Evolutionary conservation across 2,797 vertebrate genomes (phyloP).

Genomic region (Enteromius trimaculatus): DNA sequence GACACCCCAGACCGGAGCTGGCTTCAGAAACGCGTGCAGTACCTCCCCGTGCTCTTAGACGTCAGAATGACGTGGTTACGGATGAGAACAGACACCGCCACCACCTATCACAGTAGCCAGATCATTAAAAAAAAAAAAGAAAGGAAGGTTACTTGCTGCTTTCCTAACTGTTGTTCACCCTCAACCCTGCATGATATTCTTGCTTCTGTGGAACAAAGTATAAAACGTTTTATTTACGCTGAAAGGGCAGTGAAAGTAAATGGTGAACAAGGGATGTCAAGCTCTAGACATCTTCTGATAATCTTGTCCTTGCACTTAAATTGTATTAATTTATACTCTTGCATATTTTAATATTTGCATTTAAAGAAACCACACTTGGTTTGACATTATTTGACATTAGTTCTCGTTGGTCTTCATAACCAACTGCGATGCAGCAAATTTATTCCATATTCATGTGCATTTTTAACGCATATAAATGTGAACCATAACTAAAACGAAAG

Average conservation of each 20-base stretch:
- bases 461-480: not conserved
- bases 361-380: not conserved
- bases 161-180: not conserved
- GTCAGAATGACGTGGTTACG: conserved; percentile 63
- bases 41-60: conserved; percentile 65
- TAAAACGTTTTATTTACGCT: not conserved
- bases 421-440: not conserved
- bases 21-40: conserved; percentile 69
- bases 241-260: not conserved
- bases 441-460: not conserved
- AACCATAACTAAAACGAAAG: not conserved
- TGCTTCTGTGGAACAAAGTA: not conserved
- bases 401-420: not conserved
- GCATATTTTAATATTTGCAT: not conserved
- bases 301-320: not conserved
- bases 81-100: conserved; percentile 62
- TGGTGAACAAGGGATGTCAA: not conserved
- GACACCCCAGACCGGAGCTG: conserved; percentile 28
- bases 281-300: not conserved
- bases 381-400: not conserved
- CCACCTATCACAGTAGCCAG: conserved; percentile 55
- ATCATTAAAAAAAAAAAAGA: conserved; percentile 42
- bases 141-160: conserved; percentile 10
- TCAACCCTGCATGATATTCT: not conserved
- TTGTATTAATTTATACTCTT: not conserved